These are phyloP conservation scores for Empidonax traillii DNA, from an alignment of 2,113 vertebrate genomes.

Conservation along the genomic window DNA sequence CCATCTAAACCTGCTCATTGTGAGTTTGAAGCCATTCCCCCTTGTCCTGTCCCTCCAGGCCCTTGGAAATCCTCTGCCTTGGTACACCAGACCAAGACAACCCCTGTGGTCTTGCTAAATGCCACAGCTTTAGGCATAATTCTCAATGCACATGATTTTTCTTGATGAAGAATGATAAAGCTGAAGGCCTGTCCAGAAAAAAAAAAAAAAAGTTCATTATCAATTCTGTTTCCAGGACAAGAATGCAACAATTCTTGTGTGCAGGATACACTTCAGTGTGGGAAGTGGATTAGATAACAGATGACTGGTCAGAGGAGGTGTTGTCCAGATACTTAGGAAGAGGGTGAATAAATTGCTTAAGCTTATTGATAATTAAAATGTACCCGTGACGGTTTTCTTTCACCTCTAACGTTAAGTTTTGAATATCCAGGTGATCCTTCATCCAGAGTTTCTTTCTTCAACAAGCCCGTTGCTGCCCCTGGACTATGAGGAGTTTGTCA, in stretches of 20 bases:
- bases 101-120: background rate
- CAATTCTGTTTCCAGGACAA: background rate
- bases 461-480: constrained; percentile 93
- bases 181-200: background rate
- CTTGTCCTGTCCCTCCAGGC: background rate
- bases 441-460: constrained; percentile 97
- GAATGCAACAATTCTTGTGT: background rate
- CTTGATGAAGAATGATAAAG: background rate
- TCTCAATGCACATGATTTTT: background rate
- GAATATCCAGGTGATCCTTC: constrained; percentile 85
- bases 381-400: background rate
- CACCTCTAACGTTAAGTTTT: constrained; percentile 17
- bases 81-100: background rate
- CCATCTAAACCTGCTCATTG: accelerated
- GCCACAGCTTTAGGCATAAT: background rate
- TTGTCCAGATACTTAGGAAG: background rate
- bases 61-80: background rate
- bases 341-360: background rate
- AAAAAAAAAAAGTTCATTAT: background rate
- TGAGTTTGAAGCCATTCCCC: background rate
- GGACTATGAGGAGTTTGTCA: constrained; percentile 97
- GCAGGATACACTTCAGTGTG: background rate
- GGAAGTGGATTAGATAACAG: background rate
- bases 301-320: background rate
- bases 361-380: background rate